phyloP scores from a whole-genome alignment of 2,113 vertebrate species.

The Rattus rattus region DNA sequence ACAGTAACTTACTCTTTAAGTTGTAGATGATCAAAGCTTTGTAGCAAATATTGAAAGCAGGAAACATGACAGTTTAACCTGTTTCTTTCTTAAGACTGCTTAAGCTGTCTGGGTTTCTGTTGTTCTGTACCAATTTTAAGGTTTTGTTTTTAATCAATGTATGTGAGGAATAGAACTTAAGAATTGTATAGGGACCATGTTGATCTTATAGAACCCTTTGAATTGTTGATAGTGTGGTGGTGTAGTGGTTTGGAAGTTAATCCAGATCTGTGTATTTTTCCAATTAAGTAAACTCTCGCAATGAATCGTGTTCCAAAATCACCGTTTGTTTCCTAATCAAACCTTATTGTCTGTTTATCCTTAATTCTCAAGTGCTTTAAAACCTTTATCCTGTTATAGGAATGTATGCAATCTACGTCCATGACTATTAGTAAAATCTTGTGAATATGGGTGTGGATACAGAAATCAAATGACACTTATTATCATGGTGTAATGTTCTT shows the following conservation, averaged over 20 bases:
- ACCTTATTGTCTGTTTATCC: background rate
- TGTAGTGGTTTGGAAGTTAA: background rate
- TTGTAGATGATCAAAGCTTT: background rate
- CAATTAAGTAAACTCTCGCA: background rate
- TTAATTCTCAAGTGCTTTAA: conserved; percentile 4
- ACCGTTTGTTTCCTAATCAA: background rate
- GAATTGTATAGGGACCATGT: background rate
- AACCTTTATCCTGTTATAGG: background rate
- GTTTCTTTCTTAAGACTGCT: background rate
- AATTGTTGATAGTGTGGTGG: background rate
- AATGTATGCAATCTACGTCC: background rate
- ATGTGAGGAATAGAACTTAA: background rate
- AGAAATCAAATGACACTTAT: background rate
- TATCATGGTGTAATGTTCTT: background rate
- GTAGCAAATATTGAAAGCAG: background rate
- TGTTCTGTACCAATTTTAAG: background rate
- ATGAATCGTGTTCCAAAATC: background rate
- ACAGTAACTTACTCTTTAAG: background rate
- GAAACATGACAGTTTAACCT: background rate
- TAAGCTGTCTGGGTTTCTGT: background rate
- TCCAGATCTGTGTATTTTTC: background rate
- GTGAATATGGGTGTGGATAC: background rate
- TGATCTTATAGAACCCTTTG: background rate
- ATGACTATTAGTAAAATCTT: background rate
- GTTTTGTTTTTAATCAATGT: background rate